phyloP scores from a whole-genome alignment of 1,140 invertebrate genomes.

The Lasaia peninsularis region DNA sequence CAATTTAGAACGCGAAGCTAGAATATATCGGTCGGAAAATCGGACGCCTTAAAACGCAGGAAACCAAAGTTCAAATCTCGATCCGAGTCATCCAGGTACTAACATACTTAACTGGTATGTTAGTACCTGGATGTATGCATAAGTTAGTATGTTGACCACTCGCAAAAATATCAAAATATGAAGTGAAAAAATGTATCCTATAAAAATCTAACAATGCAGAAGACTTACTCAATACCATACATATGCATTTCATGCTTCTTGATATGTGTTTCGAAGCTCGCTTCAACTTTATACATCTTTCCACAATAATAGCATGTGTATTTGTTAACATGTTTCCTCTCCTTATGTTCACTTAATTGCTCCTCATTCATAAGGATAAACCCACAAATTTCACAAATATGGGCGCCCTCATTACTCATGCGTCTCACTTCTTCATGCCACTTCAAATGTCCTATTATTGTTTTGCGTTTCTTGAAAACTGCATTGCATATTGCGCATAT shows the following conservation, averaged over 20 bases:
- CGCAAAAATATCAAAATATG: too few relatives aligned
- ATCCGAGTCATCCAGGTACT: too few relatives aligned
- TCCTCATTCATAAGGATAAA: slow-evolving; percentile 39
- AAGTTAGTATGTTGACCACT: too few relatives aligned
- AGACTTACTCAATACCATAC: slow-evolving; percentile 18
- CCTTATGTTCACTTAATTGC: slow-evolving; percentile 40
- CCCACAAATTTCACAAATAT: slow-evolving; percentile 60
- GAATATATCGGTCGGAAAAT: too few relatives aligned
- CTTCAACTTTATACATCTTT: slow-evolving; percentile 52
- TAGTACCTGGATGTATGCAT: too few relatives aligned
- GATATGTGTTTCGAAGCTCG: slow-evolving; percentile 59
- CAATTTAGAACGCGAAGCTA: too few relatives aligned
- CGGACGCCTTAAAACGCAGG: too few relatives aligned
- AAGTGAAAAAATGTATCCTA: too few relatives aligned
- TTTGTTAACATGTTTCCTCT: slow-evolving; percentile 51
- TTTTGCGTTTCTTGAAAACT: slow-evolving; percentile 51
- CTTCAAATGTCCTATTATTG: slow-evolving; percentile 53
- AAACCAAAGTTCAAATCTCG: too few relatives aligned
- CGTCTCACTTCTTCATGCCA: slow-evolving; percentile 37
- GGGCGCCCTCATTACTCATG: slow-evolving; percentile 32
- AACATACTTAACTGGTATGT: too few relatives aligned
- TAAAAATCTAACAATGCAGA: too few relatives aligned
- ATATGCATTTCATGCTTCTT: slow-evolving; percentile 57
- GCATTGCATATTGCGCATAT: slow-evolving; percentile 47
- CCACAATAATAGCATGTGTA: slow-evolving; percentile 66